These are phyloP conservation scores for Cervus canadensis DNA, from an alignment of 2,113 vertebrate genomes.

Conservation along the genomic window DNA sequence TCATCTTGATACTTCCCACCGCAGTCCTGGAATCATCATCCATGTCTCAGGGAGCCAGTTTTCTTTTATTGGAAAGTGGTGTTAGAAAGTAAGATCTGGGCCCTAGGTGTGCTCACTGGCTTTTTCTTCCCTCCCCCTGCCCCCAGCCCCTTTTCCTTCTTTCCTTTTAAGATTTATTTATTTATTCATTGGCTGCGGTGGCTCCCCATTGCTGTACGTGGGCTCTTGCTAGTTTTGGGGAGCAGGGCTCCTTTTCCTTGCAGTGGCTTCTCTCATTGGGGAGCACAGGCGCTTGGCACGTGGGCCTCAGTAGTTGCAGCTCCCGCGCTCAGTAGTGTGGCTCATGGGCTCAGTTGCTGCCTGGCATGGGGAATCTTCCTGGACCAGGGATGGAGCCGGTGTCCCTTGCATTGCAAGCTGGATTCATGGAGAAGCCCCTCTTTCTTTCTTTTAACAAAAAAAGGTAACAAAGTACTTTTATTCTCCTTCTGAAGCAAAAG, in stretches of 20 bases:
- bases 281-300: fast-evolving
- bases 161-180: background rate
- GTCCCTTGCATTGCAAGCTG: background rate
- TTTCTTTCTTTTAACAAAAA: background rate
- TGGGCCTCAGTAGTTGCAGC: background rate
- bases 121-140: background rate
- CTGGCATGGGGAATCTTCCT: background rate
- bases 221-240: background rate
- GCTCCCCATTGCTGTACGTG: background rate
- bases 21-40: background rate
- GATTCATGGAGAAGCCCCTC: background rate
- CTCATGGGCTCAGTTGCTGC: background rate
- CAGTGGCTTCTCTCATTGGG: background rate
- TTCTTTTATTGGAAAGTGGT: background rate
- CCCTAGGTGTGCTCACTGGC: background rate
- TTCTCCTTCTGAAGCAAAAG: background rate
- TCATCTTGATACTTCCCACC: background rate
- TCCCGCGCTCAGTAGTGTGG: background rate
- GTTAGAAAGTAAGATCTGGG: background rate
- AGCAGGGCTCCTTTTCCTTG: background rate
- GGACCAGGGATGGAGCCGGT: background rate
- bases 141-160: background rate
- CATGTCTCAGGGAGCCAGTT: background rate
- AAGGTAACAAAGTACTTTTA: background rate
- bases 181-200: background rate